These are phyloP conservation scores for Myotis findleyi DNA, from an alignment of 2,797 vertebrate genomes.

Conservation along the genomic window DNA sequence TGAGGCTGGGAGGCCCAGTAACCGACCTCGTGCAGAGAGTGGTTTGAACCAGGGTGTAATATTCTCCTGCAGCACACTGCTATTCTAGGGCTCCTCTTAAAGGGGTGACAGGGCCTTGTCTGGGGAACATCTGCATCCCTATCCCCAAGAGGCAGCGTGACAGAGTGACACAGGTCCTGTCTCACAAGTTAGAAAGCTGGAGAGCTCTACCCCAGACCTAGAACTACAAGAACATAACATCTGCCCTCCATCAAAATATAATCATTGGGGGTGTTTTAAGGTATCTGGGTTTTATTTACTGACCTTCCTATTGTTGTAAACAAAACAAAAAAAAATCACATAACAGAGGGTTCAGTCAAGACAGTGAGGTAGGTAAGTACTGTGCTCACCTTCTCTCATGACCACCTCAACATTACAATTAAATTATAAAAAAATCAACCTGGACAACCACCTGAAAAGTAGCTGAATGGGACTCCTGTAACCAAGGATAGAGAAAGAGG, in stretches of 20 bases:
- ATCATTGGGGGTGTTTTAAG: neutral
- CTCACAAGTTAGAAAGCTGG: neutral
- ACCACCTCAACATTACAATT: neutral
- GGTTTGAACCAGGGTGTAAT: neutral
- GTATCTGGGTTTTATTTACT: neutral
- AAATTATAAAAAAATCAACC: neutral
- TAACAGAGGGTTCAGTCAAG: neutral
- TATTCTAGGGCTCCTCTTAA: neutral
- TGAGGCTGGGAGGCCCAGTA: neutral
- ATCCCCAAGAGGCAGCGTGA: neutral
- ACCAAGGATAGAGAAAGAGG: neutral
- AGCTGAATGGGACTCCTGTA: neutral
- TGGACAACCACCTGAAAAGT: neutral
- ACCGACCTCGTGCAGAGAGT: neutral
- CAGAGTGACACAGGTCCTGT: neutral
- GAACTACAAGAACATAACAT: neutral
- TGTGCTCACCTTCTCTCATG: neutral
- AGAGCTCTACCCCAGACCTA: neutral
- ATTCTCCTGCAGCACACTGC: neutral
- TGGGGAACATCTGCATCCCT: neutral
- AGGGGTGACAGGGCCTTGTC: accelerated
- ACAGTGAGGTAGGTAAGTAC: neutral
- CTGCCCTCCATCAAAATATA: neutral
- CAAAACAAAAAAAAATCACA: neutral
- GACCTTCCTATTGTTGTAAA: neutral